phyloP scores from a whole-genome alignment of 2,113 vertebrate genomes.

The Tyto alba region DNA sequence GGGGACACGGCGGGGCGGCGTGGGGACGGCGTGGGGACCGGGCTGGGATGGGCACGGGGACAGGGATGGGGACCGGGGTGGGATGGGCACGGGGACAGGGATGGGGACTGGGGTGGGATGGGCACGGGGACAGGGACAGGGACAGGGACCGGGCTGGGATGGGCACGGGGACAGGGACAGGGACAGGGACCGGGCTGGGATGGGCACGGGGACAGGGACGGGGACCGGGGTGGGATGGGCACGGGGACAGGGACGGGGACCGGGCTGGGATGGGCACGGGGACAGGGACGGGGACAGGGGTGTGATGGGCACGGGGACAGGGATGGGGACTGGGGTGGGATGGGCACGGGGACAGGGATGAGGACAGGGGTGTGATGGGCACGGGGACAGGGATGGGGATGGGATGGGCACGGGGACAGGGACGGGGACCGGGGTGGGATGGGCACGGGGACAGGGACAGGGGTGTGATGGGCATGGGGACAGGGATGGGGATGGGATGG shows the following conservation, averaged over 20 bases:
- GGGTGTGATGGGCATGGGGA: not conserved
- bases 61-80: not conserved
- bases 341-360: too few species aligned
- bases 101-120: not conserved
- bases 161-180: too few species aligned
- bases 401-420: not conserved
- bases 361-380: not conserved
- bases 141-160: too few species aligned
- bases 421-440: too few species aligned
- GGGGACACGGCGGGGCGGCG: not conserved
- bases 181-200: not conserved
- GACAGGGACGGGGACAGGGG: not conserved
- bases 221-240: not conserved
- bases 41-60: too few species aligned
- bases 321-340: not conserved
- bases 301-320: not conserved
- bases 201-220: not conserved
- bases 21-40: not conserved
- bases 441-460: too few species aligned
- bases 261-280: not conserved
- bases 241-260: not conserved
- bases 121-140: not conserved
- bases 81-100: not conserved
- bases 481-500: not conserved
- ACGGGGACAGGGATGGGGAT: not conserved